These are phyloP conservation scores for Troglohyphantes excavatus DNA, from an alignment of 2,888 invertebrate genomes.

Conservation along the genomic window DNA sequence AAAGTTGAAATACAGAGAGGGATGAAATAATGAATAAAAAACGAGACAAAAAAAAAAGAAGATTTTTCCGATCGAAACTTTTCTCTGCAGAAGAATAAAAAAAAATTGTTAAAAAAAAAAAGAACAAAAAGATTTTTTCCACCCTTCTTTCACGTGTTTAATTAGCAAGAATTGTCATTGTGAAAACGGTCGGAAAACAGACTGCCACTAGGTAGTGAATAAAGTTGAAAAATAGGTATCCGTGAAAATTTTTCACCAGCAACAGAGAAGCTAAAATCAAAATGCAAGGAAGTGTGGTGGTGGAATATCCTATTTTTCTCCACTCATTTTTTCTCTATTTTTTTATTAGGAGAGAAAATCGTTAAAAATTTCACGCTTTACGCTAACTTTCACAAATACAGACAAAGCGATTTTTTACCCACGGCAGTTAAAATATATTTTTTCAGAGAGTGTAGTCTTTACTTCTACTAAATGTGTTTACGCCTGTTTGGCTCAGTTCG, in stretches of 20 bases:
- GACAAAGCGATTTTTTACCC: constrained; percentile 39
- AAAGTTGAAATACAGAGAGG: constrained; percentile 7
- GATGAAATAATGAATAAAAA: constrained; percentile 28
- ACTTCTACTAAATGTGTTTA: constrained; percentile 67
- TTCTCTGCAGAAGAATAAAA: constrained; percentile 38
- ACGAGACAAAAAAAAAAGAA: constrained; percentile 49
- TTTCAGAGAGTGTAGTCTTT: constrained; percentile 25
- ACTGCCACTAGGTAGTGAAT: constrained; percentile 67
- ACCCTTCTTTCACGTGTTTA: constrained; percentile 63
- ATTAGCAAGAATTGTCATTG: constrained; percentile 79
- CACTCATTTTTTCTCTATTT: constrained; percentile 37
- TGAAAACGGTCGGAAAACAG: constrained; percentile 77
- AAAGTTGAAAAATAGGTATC: constrained; percentile 69
- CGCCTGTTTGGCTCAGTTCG: constrained; percentile 48
- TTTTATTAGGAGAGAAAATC: constrained; percentile 60
- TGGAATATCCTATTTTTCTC: constrained; percentile 41
- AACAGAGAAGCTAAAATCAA: constrained; percentile 67
- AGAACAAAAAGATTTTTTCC: constrained; percentile 17
- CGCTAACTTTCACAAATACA: constrained; percentile 68
- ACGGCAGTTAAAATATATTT: constrained; percentile 33
- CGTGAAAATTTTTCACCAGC: constrained; percentile 63
- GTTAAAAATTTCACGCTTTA: constrained; percentile 78
- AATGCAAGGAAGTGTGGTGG: constrained; percentile 28
- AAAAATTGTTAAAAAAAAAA: constrained; percentile 22
- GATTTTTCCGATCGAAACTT: constrained; percentile 73